Percentiles rank a stretch among this genome's conserved stretches.
phyloP scores from a whole-genome alignment of 2,888 invertebrate species.

The Synergus laeviventris region DNA sequence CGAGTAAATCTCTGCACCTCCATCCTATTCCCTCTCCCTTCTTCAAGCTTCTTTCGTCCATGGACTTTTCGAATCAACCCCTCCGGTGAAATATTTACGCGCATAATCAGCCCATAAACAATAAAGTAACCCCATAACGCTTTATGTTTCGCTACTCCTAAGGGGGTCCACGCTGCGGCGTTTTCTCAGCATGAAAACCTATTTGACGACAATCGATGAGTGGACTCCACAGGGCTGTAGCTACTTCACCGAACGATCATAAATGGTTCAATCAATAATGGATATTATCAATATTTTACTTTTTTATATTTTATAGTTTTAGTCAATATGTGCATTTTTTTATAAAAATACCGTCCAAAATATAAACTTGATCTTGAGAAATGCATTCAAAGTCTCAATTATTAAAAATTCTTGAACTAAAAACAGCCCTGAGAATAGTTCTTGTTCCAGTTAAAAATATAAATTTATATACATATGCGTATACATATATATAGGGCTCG shows the following conservation, averaged over 20 bases:
- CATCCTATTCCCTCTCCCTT: conserved; percentile 49
- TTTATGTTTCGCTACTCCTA: conserved; percentile 44
- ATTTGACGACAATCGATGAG: conserved; percentile 14
- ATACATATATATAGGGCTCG: conserved; percentile 33
- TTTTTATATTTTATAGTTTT: no score
- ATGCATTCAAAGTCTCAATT: no score
- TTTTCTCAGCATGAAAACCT: conserved; percentile 34
- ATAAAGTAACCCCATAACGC: conserved; percentile 56
- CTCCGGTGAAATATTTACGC: conserved; percentile 67
- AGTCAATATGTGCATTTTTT: no score
- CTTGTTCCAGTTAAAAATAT: conserved; percentile 37
- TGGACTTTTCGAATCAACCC: conserved; percentile 50
- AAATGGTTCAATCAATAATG: neutral
- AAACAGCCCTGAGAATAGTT: neutral
- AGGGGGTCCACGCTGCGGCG: conserved; percentile 17
- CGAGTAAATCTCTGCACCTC: conserved; percentile 67
- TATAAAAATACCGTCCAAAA: no score
- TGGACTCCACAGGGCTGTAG: conserved; percentile 1
- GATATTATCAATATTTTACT: no score
- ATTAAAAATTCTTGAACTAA: neutral
- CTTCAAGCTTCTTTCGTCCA: conserved; percentile 52
- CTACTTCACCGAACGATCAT: neutral
- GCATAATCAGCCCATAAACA: conserved; percentile 67
- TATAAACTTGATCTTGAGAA: no score
- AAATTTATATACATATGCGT: conserved; percentile 39